phyloP scores from a whole-genome alignment of 2,888 invertebrate species.

The Danaus chrysippus region DNA sequence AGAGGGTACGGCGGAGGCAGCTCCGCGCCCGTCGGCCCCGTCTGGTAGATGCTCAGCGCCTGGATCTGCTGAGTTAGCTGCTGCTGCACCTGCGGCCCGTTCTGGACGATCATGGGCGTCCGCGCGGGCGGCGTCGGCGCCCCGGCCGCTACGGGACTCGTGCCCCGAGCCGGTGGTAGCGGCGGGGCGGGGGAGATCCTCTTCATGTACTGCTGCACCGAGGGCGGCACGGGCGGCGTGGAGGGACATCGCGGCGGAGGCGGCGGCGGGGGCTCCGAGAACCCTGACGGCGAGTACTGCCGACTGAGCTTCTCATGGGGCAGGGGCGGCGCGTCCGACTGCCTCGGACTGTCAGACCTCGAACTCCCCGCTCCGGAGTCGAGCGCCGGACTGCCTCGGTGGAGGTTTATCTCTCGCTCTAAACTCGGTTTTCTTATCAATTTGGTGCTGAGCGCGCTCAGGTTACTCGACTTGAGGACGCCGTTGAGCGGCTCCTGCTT shows the following conservation, averaged over 20 bases:
- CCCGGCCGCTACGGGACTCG: conserved; percentile 87
- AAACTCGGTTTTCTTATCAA: conserved; percentile 92
- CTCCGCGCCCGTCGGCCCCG: conserved; percentile 79
- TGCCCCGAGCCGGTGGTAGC: conserved; percentile 82
- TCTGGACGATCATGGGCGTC: conserved; percentile 90
- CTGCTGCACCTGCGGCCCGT: conserved; percentile 89
- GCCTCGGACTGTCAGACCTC: conserved; percentile 92
- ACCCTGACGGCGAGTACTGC: conserved; percentile 84
- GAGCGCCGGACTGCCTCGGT: conserved; percentile 91
- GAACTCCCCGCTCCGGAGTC: conserved; percentile 94
- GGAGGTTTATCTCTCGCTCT: conserved; percentile 87
- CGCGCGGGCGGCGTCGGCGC: conserved; percentile 76
- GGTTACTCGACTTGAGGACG: conserved; percentile 73
- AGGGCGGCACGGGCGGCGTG: conserved; percentile 83
- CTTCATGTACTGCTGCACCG: conserved; percentile 77
- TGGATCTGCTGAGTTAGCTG: conserved; percentile 94
- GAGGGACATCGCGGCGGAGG: conserved; percentile 87
- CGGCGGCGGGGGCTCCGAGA: conserved; percentile 84
- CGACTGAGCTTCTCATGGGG: conserved; percentile 82
- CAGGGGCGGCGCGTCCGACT: conserved; percentile 79
- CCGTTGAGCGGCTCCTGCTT: conserved; percentile 79
- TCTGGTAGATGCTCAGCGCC: conserved; percentile 87
- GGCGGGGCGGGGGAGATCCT: conserved; percentile 83
- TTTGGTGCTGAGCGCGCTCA: conserved; percentile 83
- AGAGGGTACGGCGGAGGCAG: conserved; percentile 85